These are phyloP conservation scores for Chaenogobius annularis DNA, from an alignment of 2,113 vertebrate species.

Conservation along the genomic window DNA sequence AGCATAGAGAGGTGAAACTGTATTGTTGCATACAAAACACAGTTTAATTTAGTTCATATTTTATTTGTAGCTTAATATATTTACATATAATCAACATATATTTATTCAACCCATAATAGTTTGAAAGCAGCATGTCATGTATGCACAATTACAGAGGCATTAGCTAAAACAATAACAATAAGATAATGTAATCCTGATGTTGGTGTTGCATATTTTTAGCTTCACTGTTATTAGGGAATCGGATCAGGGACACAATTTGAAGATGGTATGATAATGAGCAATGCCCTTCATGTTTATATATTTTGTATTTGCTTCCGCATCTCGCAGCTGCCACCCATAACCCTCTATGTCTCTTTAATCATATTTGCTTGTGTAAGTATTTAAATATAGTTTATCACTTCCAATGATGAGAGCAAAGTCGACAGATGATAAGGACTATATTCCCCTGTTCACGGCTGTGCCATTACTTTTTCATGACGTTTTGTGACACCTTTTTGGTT, in stretches of 20 bases:
- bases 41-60: background rate
- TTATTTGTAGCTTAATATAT: background rate
- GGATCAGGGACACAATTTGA: background rate
- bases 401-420: conserved; percentile 52
- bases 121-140: background rate
- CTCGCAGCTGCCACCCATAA: conserved; percentile 8
- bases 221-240: background rate
- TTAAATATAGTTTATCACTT: conserved; percentile 23
- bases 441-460: conserved; percentile 60
- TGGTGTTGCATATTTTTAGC: background rate
- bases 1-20: background rate
- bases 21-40: background rate
- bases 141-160: no score
- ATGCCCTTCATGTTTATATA: conserved; percentile 11
- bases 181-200: background rate
- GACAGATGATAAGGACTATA: conserved; percentile 60
- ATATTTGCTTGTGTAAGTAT: conserved; percentile 18
- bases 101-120: background rate
- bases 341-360: conserved; percentile 13
- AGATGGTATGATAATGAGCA: background rate
- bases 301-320: conserved; percentile 19
- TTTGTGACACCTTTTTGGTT: conserved; percentile 61
- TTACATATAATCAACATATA: background rate
- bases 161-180: no score
- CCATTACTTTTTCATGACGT: conserved; percentile 61